phyloP scores from a whole-genome alignment of 2,113 vertebrate genomes.

The Tetrax tetrax region DNA sequence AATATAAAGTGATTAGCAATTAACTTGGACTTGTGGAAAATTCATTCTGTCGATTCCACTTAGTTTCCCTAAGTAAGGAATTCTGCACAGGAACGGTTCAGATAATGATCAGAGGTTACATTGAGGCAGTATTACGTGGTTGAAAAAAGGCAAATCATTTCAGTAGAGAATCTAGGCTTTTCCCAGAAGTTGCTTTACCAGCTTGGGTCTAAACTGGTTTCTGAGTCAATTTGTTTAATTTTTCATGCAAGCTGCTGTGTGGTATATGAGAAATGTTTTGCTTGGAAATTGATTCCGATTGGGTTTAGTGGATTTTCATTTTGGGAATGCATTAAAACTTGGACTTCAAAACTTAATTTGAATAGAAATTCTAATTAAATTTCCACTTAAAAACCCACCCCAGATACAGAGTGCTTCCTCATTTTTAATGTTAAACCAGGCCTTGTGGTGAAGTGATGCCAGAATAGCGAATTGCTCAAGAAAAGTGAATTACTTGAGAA shows the following conservation, averaged over 20 bases:
- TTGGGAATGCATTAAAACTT: neutral
- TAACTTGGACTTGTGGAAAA: neutral
- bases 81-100: neutral
- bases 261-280: neutral
- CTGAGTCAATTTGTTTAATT: neutral
- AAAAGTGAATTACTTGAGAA: constrained; percentile 4
- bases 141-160: neutral
- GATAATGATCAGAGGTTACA: neutral
- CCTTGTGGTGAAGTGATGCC: neutral
- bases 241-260: neutral
- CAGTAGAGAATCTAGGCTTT: neutral
- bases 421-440: neutral
- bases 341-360: neutral
- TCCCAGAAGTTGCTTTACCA: neutral
- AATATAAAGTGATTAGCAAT: neutral
- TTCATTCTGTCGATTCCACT: neutral
- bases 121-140: neutral
- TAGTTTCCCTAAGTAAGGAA: neutral
- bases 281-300: neutral
- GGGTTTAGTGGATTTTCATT: neutral
- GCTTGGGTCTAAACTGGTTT: neutral
- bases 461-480: neutral
- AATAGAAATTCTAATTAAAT: neutral
- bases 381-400: neutral
- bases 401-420: neutral